Evolutionary conservation across 1,140 invertebrate genomes (phyloP).

Genomic region (Drosophila ficusphila): DNA sequence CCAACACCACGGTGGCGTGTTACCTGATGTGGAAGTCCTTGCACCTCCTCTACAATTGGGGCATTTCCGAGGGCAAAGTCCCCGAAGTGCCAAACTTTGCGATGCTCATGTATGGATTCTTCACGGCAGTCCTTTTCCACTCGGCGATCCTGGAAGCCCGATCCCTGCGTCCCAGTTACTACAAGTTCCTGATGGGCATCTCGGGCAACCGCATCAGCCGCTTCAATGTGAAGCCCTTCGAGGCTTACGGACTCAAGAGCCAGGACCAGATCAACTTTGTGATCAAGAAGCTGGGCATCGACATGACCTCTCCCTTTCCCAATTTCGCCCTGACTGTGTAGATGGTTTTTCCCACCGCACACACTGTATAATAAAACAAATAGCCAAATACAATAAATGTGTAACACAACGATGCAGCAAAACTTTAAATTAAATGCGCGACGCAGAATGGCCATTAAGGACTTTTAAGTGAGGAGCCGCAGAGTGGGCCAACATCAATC

Average conservation of each 20-base stretch:
- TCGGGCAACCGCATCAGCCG: constrained; percentile 84
- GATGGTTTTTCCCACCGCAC: background rate
- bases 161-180: constrained; percentile 92
- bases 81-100: constrained; percentile 87
- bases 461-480: constrained; percentile 48
- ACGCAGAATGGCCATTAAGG: constrained; percentile 66
- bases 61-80: constrained; percentile 85
- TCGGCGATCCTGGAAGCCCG: constrained; percentile 91
- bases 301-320: constrained; percentile 48
- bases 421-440: constrained; percentile 68
- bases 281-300: constrained; percentile 64
- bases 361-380: background rate
- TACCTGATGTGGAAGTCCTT: constrained; percentile 90
- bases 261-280: constrained; percentile 83
- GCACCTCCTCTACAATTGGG: constrained; percentile 87
- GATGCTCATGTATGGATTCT: constrained; percentile 89
- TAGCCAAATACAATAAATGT: constrained; percentile 32
- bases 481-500: constrained; percentile 48
- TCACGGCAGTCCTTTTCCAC: constrained; percentile 92
- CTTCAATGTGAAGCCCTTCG: constrained; percentile 84
- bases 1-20: constrained; percentile 87
- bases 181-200: constrained; percentile 90
- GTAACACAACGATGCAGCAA: constrained; percentile 45
- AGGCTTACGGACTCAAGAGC: constrained; percentile 86
- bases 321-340: constrained; percentile 29